A percentile compares a stretch with the other conserved stretches of the same genome.
Conservation (phyloP, 2,888 invertebrate genomes). For the Coleophora flavipennella region DNA sequence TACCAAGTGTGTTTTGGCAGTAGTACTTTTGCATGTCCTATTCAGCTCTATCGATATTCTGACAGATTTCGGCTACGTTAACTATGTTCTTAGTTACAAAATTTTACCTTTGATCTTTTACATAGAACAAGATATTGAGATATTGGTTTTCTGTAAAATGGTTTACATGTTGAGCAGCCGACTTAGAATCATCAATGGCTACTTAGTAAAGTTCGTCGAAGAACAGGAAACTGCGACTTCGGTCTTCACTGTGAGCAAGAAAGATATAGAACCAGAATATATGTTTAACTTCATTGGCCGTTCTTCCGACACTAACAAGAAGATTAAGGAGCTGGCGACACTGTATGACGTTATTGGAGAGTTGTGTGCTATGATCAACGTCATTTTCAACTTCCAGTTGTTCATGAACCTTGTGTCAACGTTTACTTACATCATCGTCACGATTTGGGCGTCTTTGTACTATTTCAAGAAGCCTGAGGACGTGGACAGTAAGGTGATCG, state of each 20-base stretch:
- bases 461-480: slow-evolving; percentile 24
- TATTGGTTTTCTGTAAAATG: slow-evolving; percentile 30
- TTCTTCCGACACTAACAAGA: slow-evolving; percentile 24
- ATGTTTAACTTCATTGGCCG: slow-evolving; percentile 26
- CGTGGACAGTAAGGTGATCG: slow-evolving; percentile 22
- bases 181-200: slow-evolving; percentile 30
- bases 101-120: slow-evolving; percentile 21
- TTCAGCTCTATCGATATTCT: slow-evolving; percentile 18
- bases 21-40: slow-evolving; percentile 18
- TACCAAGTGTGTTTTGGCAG: slow-evolving; percentile 13
- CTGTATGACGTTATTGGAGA: slow-evolving; percentile 38
- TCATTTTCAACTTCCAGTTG: slow-evolving; percentile 42
- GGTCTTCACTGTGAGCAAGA: slow-evolving; percentile 24
- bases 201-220: slow-evolving; percentile 28
- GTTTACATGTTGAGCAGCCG: slow-evolving; percentile 31
- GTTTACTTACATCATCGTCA: slow-evolving; percentile 37
- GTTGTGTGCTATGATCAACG: slow-evolving; percentile 30
- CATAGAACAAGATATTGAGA: slow-evolving; percentile 33
- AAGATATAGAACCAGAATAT: slow-evolving; percentile 15
- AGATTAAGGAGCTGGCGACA: slow-evolving; percentile 33
- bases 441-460: slow-evolving; percentile 38
- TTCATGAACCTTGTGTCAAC: slow-evolving; percentile 41
- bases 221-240: slow-evolving; percentile 20
- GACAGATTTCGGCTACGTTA: slow-evolving; percentile 3
- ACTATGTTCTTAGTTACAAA: slow-evolving; percentile 7